A percentile compares a stretch with the other conserved stretches of the same genome.
Conservation (phyloP, 2,797 vertebrate species). For the Phalloptychus januarius region DNA sequence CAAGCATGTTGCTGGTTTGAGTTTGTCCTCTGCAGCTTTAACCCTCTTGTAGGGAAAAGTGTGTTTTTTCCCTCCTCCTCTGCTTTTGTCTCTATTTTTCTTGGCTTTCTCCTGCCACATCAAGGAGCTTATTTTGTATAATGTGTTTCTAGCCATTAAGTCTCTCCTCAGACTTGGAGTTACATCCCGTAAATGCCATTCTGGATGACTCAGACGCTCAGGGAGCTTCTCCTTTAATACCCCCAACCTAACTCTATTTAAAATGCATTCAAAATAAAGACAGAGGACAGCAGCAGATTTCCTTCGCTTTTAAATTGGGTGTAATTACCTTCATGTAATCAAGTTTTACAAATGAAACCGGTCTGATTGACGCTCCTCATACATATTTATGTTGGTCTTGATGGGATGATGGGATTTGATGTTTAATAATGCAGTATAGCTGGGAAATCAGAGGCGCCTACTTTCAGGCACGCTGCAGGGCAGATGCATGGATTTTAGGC, state of each 20-base stretch:
- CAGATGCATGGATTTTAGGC: conserved; percentile 18
- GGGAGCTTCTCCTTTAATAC: conserved; percentile 29
- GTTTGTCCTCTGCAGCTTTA: conserved; percentile 60
- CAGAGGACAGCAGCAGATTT: not conserved
- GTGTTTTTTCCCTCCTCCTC: conserved; percentile 8
- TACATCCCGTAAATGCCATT: conserved; percentile 51
- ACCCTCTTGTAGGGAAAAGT: conserved; percentile 51
- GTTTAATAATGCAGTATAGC: conserved; percentile 39
- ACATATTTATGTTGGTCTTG: conserved; percentile 11
- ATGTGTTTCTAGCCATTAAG: conserved; percentile 30
- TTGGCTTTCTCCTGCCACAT: conserved; percentile 26
- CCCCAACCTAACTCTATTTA: conserved; percentile 29
- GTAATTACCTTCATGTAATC: conserved; percentile 17
- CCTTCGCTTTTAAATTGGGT: conserved; percentile 5
- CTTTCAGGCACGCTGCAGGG: conserved; percentile 19
- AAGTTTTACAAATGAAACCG: conserved; percentile 26
- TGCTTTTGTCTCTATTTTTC: conserved; percentile 1
- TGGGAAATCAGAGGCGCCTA: conserved; percentile 24
- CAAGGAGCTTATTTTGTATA: conserved; percentile 47
- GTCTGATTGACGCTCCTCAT: conserved; percentile 17
- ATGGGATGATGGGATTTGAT: conserved; percentile 18
- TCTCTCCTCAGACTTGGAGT: conserved; percentile 53
- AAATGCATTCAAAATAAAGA: conserved; percentile 26
- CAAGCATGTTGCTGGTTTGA: conserved; percentile 52
- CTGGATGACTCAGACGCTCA: conserved; percentile 47